Base-by-base conservation (phyloP, 2,113 vertebrate genomes). In the Phrynocephalus versicolor region DNA sequence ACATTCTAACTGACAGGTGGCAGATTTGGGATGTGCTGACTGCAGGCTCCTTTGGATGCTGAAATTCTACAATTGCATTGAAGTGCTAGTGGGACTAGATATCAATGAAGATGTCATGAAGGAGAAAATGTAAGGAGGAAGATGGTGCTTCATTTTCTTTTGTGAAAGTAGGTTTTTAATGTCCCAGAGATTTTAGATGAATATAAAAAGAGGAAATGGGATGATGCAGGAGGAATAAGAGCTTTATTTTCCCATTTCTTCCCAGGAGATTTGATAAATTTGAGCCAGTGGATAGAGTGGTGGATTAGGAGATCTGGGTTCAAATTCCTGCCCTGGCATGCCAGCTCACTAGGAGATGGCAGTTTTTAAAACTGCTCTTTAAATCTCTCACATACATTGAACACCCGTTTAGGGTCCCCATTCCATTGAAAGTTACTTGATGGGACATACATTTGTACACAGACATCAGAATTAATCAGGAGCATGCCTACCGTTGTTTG, bases 21-120 rank as follows among this genome's bases (percentile, higher is more conserved):
- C 96, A 78, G 99, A 99, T 90, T 89, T 99, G 89, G 99, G 99
- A 19, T 99, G 98, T 91, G 93, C 95, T 14, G 96, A 97, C 13
- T 97, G 97, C 85, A 89, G 64, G 0, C 97, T 99, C n/a, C 94
- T 99, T 3, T 92, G 95, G 89, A 97, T 94, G 88, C 96, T 99
- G 18, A 97, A 95, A 94, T 97, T 97, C 92, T 96, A 96, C 85
- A 94, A 92, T 39, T 96, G 96, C 77, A 90, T 99, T 79, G 95
- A 98, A 73, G 91, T 96, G 67, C 96, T 99, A 88, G 96, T 96
- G 77, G 99, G 99, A 84, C 88, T 99, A 78, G 99, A 99, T 92
- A 95, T 96, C 64, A 92, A 97, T 88, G 92, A 93, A 14, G 87
- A 86, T 65, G 90, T 91, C 51, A 89, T 99, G 69, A 95, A 88